phyloP scores from a whole-genome alignment of 2,888 invertebrate species.

The Stenichneumon culpator region DNA sequence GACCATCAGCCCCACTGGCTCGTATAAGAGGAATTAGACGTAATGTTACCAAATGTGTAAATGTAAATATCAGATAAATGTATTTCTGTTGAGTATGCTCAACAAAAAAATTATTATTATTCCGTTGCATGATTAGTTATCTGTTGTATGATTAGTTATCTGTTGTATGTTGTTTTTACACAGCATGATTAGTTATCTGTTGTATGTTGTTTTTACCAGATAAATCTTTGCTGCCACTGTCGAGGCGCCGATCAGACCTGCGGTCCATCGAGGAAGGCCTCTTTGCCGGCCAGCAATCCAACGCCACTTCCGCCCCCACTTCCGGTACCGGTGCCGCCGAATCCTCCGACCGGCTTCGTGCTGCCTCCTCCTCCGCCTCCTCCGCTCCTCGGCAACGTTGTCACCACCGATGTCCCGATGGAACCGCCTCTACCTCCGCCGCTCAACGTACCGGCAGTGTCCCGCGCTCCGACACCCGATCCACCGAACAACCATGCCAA shows the following conservation, averaged over 20 bases:
- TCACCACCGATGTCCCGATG: slow-evolving; percentile 77
- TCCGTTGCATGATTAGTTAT: too few relatives aligned
- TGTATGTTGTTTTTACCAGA: slow-evolving; percentile 71
- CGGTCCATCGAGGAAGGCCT: slow-evolving; percentile 81
- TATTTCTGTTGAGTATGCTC: too few relatives aligned
- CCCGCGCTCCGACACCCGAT: slow-evolving; percentile 80
- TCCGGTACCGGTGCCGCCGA: slow-evolving; percentile 82
- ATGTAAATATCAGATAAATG: too few relatives aligned
- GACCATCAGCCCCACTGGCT: too few relatives aligned
- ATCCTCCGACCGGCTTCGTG: slow-evolving; percentile 76
- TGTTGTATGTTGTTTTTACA: too few relatives aligned
- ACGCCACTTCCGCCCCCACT: slow-evolving; percentile 87
- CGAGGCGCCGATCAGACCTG: slow-evolving; percentile 82
- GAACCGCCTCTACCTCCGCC: slow-evolving; percentile 82
- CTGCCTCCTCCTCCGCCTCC: slow-evolving; percentile 84
- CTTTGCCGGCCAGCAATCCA: slow-evolving; percentile 83
- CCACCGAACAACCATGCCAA: slow-evolving; percentile 83
- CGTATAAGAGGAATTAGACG: too few relatives aligned
- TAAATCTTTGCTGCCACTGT: slow-evolving; percentile 85
- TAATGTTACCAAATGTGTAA: too few relatives aligned
- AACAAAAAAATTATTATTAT: too few relatives aligned
- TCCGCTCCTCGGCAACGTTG: slow-evolving; percentile 79
- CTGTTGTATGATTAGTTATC: too few relatives aligned
- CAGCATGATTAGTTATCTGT: not conserved
- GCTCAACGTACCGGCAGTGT: slow-evolving; percentile 83